These are phyloP conservation scores for Eupithecia centaureata DNA, from an alignment of 2,888 invertebrate species.

Conservation along the genomic window DNA sequence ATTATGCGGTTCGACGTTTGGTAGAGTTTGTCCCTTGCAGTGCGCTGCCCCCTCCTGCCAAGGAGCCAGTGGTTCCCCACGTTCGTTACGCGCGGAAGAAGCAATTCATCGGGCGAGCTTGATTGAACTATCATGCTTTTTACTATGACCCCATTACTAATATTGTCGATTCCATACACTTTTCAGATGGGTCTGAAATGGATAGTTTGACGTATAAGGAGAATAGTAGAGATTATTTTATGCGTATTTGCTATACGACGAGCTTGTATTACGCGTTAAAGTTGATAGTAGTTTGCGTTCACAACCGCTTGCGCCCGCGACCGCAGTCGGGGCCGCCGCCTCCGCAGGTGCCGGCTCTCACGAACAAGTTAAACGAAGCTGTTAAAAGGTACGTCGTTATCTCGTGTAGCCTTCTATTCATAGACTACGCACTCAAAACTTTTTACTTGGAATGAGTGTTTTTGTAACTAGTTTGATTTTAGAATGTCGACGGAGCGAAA, in stretches of 20 bases:
- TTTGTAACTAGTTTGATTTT: background rate
- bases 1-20: slow-evolving; percentile 49
- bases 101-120: background rate
- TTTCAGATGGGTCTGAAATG: slow-evolving; percentile 5
- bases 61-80: background rate
- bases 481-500: background rate
- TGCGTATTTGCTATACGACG: background rate
- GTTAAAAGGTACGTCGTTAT: background rate
- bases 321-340: background rate
- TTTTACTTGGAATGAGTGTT: background rate
- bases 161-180: background rate
- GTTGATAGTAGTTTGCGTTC: background rate
- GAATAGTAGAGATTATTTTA: background rate
- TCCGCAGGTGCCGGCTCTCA: background rate
- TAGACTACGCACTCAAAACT: background rate
- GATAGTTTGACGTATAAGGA: background rate
- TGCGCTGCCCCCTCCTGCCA: background rate
- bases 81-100: background rate
- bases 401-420: background rate
- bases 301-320: background rate
- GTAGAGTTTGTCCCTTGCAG: slow-evolving; percentile 37
- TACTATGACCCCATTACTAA: slow-evolving; percentile 10
- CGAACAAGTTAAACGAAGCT: background rate
- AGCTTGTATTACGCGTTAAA: slow-evolving; percentile 9
- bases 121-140: background rate